phyloP scores from a whole-genome alignment of 2,113 vertebrate genomes.

The Podarcis muralis region DNA sequence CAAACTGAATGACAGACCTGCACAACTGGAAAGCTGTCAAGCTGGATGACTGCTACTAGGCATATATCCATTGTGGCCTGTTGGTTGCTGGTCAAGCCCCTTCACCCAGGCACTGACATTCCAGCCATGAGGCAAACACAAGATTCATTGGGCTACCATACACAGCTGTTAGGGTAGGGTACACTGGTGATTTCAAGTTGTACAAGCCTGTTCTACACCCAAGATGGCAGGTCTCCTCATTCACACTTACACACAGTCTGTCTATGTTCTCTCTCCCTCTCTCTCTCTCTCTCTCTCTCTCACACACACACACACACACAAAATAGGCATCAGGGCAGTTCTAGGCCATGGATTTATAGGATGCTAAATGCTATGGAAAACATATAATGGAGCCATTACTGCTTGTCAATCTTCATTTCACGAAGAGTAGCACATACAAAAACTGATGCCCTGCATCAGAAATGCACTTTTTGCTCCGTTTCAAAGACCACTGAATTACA shows the following conservation, averaged over 20 bases:
- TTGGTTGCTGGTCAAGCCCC: neutral
- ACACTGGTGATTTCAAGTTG: neutral
- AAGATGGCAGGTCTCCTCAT: neutral
- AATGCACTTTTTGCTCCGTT: neutral
- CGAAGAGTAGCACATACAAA: neutral
- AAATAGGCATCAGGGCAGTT: neutral
- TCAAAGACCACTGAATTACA: neutral
- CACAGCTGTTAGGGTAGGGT: neutral
- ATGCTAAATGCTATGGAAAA: neutral
- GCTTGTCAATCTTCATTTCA: neutral
- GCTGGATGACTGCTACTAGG: neutral
- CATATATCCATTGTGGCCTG: neutral
- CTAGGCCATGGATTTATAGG: neutral
- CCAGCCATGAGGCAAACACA: neutral
- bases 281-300: no score
- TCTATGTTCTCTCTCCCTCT: no score
- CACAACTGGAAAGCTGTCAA: neutral
- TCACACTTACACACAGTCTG: neutral
- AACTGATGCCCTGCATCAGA: neutral
- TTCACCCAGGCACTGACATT: neutral
- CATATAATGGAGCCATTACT: neutral
- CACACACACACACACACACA: neutral
- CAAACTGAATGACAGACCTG: neutral
- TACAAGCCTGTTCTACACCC: neutral
- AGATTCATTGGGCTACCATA: neutral